These are phyloP conservation scores for Philopedon plagiatum DNA, from an alignment of 2,888 invertebrate species.

Conservation along the genomic window DNA sequence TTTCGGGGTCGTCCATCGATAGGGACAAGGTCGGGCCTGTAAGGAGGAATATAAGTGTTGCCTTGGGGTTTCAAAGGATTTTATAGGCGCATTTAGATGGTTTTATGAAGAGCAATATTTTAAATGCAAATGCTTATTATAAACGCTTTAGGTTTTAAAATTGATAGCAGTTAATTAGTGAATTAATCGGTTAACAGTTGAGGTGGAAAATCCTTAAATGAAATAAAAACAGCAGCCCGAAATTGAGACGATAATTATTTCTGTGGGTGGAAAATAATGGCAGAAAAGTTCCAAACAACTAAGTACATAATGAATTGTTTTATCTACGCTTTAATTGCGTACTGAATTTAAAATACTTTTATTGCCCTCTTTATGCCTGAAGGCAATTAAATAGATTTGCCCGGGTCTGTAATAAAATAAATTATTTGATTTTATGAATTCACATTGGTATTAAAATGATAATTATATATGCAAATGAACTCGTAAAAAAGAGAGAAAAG, in stretches of 20 bases:
- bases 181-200: constrained; percentile 2
- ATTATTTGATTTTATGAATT: too few species aligned
- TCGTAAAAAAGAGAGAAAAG: too few species aligned
- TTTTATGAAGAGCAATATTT: constrained; percentile 5
- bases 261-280: neutral
- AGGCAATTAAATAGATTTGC: too few species aligned
- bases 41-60: neutral
- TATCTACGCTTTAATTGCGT: too few species aligned
- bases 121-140: too few species aligned
- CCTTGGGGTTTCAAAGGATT: neutral
- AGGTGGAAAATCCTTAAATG: neutral
- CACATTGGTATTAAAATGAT: too few species aligned
- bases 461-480: too few species aligned
- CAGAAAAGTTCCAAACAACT: neutral
- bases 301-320: too few species aligned
- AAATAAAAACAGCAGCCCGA: neutral
- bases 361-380: too few species aligned
- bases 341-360: too few species aligned
- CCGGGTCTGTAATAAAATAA: too few species aligned
- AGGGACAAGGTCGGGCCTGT: constrained; percentile 5
- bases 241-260: constrained; percentile 6
- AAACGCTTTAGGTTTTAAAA: too few species aligned
- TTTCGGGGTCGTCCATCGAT: constrained; percentile 79
- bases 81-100: neutral
- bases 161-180: neutral